Evolutionary conservation across 2,797 vertebrate species (phyloP).

Genomic region (Morus bassanus): DNA sequence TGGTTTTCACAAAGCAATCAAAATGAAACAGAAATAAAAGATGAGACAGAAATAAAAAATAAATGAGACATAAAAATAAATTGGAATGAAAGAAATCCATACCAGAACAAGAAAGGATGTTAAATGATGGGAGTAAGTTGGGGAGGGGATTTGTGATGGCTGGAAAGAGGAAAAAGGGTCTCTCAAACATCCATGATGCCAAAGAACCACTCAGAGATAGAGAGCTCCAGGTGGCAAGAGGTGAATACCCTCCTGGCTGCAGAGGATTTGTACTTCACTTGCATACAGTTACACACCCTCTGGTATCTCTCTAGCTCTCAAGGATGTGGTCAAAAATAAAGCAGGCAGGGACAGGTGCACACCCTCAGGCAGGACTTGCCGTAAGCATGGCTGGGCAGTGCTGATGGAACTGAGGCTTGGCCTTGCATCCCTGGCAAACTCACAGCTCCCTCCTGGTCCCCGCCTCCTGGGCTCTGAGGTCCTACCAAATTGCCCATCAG

Average conservation of each 20-base stretch:
- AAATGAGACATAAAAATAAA: background rate
- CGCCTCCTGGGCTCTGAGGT: background rate
- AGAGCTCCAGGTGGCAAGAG: background rate
- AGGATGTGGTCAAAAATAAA: background rate
- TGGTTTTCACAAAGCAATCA: background rate
- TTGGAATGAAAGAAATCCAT: background rate
- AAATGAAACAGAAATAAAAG: background rate
- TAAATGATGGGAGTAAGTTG: background rate
- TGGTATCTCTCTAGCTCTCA: background rate
- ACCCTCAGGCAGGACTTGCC: background rate
- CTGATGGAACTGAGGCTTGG: background rate
- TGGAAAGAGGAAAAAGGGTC: background rate
- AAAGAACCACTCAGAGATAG: background rate
- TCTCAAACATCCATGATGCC: background rate
- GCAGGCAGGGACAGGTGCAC: background rate
- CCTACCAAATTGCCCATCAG: background rate
- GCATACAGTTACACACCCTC: accelerated
- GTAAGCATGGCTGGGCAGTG: background rate
- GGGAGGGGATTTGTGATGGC: background rate
- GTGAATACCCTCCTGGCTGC: background rate
- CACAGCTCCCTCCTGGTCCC: background rate
- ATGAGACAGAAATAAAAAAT: background rate
- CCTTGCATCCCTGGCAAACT: background rate
- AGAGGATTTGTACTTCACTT: background rate
- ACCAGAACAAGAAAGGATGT: background rate